A percentile compares a stretch with the other conserved stretches of the same genome.
phyloP scores from a whole-genome alignment of 1,140 invertebrate species.

The Dolichoris vasculosae region DNA sequence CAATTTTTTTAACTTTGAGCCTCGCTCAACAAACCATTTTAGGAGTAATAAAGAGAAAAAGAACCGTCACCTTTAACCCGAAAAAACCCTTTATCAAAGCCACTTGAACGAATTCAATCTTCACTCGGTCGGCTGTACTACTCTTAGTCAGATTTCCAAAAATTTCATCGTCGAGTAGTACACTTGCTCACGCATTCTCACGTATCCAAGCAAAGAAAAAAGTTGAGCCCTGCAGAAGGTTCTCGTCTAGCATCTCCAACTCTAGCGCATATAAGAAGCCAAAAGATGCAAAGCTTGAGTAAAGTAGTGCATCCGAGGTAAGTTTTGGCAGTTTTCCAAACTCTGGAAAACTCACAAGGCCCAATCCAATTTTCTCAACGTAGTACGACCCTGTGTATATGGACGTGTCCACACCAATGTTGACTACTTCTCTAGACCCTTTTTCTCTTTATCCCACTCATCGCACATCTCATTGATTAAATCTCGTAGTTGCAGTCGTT shows the following conservation, averaged over 20 bases:
- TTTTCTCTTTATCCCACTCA: background rate
- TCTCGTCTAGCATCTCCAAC: background rate
- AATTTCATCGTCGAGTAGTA: background rate
- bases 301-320: background rate
- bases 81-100: slow-evolving; percentile 14
- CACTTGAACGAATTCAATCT: slow-evolving; percentile 41
- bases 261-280: slow-evolving; percentile 7
- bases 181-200: background rate
- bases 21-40: background rate
- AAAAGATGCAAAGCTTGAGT: slow-evolving; percentile 9
- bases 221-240: background rate
- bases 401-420: background rate
- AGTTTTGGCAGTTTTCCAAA: slow-evolving; percentile 42
- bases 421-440: background rate
- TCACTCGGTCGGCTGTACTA: background rate
- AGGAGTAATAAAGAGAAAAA: slow-evolving; percentile 28
- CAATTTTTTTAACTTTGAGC: background rate
- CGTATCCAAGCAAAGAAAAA: background rate
- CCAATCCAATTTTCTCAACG: slow-evolving; percentile 34
- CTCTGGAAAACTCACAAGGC: slow-evolving; percentile 30
- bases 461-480: slow-evolving; percentile 32
- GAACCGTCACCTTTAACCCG: background rate
- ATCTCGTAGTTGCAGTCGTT: background rate
- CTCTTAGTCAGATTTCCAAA: slow-evolving; percentile 21
- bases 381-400: background rate